Base-by-base conservation (phyloP, 2,797 vertebrate genomes). In the Ibycter americanus region DNA sequence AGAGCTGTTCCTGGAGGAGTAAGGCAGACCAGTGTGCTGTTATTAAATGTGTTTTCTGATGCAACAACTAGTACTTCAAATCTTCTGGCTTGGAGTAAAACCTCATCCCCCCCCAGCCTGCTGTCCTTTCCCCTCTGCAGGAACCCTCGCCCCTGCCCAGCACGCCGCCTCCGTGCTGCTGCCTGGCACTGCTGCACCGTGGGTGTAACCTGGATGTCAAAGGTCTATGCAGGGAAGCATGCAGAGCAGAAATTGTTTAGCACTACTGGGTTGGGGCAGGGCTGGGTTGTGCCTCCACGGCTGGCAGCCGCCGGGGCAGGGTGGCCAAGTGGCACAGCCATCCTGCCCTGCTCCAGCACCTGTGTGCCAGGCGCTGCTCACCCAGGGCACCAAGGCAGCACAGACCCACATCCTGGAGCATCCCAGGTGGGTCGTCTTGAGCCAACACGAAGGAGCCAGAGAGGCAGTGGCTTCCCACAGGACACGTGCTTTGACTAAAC, bases 141-240 rank as follows among this genome's bases (percentile, higher is more conserved):
- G 13, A 22, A 17, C 8, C 18, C 32, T 44, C 32, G 34, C 26
- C 44, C 62, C 16, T 19, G 6, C 29, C 23, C 19, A 1, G 15
- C 70, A n/a, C 2, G 0, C 10, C 9, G 3, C 31, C 25, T 31
- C 31, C 20, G 0, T 4, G 16, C 42, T 31, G 15, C 42, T 29
- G 23, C 51, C 59, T 15, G 6, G 27, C 8, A 3, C 31, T 31
- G 17, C 58, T 8, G 36, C 36, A 16, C 18, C 3, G 0, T 2
- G 2, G 12, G 44, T 18, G 3, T 4, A 17, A 20, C 56, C 31
- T 9, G 66, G 31, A 15, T 18, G 44, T 4, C 67, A 51, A 8
- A 42, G 6, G 11, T 12, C 31, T 25, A 11, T 2, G 1, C 2
- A 1, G n/a, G 49, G 25, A 47, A 61, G 34, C 17, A 11, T 2